These are phyloP conservation scores for Aurelia aurita complex sp. Pacific DNA, from an alignment of 30 jellyfish, hydroid and myxozoan genomes.

Conservation along the genomic window DNA sequence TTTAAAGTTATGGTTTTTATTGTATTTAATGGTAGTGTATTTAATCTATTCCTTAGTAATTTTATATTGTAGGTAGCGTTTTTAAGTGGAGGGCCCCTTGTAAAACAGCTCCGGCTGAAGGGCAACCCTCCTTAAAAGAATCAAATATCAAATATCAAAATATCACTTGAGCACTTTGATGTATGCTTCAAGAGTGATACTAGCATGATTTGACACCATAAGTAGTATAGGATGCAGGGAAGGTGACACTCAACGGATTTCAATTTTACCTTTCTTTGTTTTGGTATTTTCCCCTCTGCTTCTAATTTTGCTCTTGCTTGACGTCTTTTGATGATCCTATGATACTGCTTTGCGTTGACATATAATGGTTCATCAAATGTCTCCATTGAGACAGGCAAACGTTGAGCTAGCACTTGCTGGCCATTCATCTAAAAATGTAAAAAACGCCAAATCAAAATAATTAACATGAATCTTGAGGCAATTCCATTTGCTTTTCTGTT, in stretches of 20 bases:
- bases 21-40: too few species aligned
- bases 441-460: background rate
- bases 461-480: too few species aligned
- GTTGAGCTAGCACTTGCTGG: constrained; percentile 95
- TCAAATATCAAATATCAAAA: too few species aligned
- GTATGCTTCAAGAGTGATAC: background rate
- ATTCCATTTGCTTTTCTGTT: too few species aligned
- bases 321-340: constrained; percentile 89
- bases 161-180: too few species aligned
- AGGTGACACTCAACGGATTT: background rate
- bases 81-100: too few species aligned
- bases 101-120: too few species aligned
- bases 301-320: constrained; percentile 98
- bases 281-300: constrained; percentile 99
- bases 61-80: too few species aligned
- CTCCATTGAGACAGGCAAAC: constrained; percentile 97
- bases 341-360: constrained; percentile 98
- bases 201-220: background rate
- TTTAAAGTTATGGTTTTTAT: too few species aligned
- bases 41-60: too few species aligned
- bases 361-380: constrained; percentile 97
- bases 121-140: too few species aligned
- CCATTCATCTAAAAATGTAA: constrained; percentile 83
- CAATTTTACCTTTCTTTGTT: constrained; percentile 73
- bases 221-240: background rate